Evolutionary conservation across 1,140 invertebrate species (phyloP).

Genomic region (Meloidogyne floridensis): DNA sequence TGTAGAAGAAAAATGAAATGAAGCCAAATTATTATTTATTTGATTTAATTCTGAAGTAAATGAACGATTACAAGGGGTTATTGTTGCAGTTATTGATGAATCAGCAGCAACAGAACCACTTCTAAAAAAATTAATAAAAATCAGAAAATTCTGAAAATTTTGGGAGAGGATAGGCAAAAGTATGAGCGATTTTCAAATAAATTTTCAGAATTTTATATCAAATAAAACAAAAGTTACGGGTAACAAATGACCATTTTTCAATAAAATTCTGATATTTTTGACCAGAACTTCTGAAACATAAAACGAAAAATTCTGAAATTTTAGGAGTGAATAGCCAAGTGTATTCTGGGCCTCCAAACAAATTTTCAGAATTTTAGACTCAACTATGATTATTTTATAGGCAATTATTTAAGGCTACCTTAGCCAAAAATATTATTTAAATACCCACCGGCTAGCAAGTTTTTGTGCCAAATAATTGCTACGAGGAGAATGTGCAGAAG

Average conservation of each 20-base stretch:
- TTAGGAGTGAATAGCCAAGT: neutral
- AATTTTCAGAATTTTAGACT: neutral
- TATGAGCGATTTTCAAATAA: neutral
- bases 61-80: neutral
- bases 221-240: neutral
- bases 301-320: neutral
- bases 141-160: neutral
- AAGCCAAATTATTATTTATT: slow-evolving; percentile 7
- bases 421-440: neutral
- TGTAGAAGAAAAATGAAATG: slow-evolving; percentile 11
- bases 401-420: neutral
- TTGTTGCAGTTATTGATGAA: neutral
- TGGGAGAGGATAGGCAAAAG: neutral
- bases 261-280: too few relatives aligned
- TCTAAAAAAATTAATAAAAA: neutral
- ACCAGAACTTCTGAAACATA: neutral
- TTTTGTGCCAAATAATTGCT: slow-evolving; percentile 29
- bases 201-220: neutral
- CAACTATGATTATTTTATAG: neutral
- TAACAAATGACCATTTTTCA: neutral
- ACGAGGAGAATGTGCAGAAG: slow-evolving; percentile 1
- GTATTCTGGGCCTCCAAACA: neutral
- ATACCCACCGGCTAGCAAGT: slow-evolving; percentile 19
- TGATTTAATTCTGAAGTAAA: slow-evolving; percentile 12
- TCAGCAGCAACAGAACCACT: neutral